Evolutionary conservation across 2,888 invertebrate genomes (phyloP).

Genomic region (Agriopis leucophaearia): DNA sequence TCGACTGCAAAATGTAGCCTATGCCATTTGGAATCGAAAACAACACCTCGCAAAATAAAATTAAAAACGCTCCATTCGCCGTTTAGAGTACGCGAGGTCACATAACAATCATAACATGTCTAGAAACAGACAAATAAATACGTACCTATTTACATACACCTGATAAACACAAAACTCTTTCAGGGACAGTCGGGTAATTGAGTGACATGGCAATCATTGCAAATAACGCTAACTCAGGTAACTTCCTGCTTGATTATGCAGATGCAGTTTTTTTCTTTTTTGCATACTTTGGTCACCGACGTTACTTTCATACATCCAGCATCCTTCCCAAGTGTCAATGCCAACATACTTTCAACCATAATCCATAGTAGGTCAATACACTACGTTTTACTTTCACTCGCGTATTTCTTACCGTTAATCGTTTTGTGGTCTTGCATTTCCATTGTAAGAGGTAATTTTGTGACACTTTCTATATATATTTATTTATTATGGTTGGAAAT

Average conservation of each 20-base stretch:
- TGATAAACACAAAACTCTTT: too few relatives aligned
- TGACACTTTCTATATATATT: constrained; percentile 7
- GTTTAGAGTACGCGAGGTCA: too few relatives aligned
- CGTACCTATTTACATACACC: too few relatives aligned
- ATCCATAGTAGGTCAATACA: constrained; percentile 31
- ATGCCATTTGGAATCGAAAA: too few relatives aligned
- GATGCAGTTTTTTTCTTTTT: neutral
- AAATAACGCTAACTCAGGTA: neutral
- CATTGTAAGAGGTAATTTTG: constrained; percentile 21
- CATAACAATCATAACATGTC: too few relatives aligned
- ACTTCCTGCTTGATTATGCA: neutral
- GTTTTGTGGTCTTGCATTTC: constrained; percentile 35
- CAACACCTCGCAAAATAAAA: too few relatives aligned
- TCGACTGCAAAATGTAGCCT: too few relatives aligned
- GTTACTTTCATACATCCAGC: constrained; percentile 23
- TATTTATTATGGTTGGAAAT: constrained; percentile 4
- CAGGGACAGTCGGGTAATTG: too few relatives aligned
- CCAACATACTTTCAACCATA: constrained; percentile 19
- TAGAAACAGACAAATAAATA: too few relatives aligned
- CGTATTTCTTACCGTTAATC: constrained; percentile 33
- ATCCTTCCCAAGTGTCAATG: constrained; percentile 21
- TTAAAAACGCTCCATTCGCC: too few relatives aligned
- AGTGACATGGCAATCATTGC: too few relatives aligned
- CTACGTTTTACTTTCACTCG: constrained; percentile 34
- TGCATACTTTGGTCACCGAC: neutral